Conservation (phyloP, 2,113 vertebrate genomes). For the Hyla sarda region DNA sequence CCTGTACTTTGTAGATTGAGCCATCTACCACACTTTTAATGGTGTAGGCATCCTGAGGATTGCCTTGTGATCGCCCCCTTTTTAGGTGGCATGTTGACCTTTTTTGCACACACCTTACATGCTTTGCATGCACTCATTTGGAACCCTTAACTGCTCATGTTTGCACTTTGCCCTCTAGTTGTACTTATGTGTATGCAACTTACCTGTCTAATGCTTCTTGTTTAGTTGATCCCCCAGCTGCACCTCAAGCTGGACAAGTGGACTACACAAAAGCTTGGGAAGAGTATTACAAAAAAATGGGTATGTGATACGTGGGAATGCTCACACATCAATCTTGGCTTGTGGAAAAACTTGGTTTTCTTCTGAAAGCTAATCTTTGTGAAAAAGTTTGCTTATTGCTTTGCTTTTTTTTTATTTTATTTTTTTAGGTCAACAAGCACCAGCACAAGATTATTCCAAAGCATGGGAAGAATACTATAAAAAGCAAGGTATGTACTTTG, state of each 20-base stretch:
- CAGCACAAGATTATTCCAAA: slow-evolving; percentile 82
- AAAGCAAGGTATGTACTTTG: slow-evolving; percentile 77
- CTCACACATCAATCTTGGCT: background rate
- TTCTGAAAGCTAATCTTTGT: too few species aligned
- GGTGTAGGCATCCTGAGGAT: slow-evolving; percentile 26
- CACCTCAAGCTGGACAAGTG: slow-evolving; percentile 96
- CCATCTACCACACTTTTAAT: background rate
- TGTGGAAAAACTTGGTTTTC: background rate
- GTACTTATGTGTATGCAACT: background rate
- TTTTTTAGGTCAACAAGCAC: slow-evolving; percentile 80
- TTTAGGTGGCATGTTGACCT: slow-evolving; percentile 45
- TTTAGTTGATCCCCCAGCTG: slow-evolving; percentile 94
- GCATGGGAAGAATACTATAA: slow-evolving; percentile 84
- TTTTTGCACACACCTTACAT: slow-evolving; percentile 36
- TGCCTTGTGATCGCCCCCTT: background rate
- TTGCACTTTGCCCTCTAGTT: background rate
- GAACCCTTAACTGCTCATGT: slow-evolving; percentile 12
- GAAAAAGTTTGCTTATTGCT: background rate
- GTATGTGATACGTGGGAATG: slow-evolving; percentile 71
- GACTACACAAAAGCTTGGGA: slow-evolving; percentile 99
- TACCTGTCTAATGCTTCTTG: slow-evolving; percentile 66
- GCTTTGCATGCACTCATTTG: slow-evolving; percentile 43
- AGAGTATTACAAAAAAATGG: slow-evolving; percentile 99
- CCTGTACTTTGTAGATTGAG: background rate
- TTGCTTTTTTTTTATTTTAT: slow-evolving; percentile 22